Percentiles rank a stretch among this genome's conserved stretches.
These are phyloP conservation scores for Myotis lucifugus DNA, from an alignment of 2,113 vertebrate genomes.

Conservation along the genomic window DNA sequence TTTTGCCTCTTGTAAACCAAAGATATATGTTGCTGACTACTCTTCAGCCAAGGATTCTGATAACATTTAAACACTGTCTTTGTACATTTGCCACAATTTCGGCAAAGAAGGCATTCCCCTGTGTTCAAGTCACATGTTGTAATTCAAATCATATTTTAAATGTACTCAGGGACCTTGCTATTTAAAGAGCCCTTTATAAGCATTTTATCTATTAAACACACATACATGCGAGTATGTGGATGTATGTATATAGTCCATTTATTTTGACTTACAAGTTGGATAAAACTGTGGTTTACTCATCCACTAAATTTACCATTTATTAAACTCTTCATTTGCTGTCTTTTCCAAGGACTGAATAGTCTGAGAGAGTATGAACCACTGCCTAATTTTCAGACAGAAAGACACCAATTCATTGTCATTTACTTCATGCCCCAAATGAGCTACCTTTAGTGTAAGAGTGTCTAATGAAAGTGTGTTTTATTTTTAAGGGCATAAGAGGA, in stretches of 20 bases:
- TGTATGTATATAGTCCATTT: not conserved
- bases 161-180: not conserved
- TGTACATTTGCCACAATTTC: conserved; percentile 46
- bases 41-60: conserved; percentile 14
- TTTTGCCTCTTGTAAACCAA: conserved; percentile 29
- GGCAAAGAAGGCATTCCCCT: conserved; percentile 45
- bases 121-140: not conserved
- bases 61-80: conserved; percentile 26
- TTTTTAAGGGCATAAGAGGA: conserved; percentile 15
- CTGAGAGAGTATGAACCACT: not conserved
- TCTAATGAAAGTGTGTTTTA: conserved; percentile 27
- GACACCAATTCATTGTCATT: not conserved
- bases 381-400: conserved; percentile 1
- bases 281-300: not conserved
- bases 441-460: not conserved
- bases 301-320: not conserved
- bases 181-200: conserved; percentile 23
- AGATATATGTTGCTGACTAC: not conserved
- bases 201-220: conserved; percentile 33
- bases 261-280: conserved; percentile 19
- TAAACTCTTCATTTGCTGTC: conserved; percentile 14
- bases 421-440: not conserved
- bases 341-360: not conserved
- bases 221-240: not conserved
- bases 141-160: conserved; percentile 56